Percentiles rank a stretch among this genome's conserved stretches.
Conservation (phyloP, 2,888 invertebrate genomes). For the Aphodius sticticus region DNA sequence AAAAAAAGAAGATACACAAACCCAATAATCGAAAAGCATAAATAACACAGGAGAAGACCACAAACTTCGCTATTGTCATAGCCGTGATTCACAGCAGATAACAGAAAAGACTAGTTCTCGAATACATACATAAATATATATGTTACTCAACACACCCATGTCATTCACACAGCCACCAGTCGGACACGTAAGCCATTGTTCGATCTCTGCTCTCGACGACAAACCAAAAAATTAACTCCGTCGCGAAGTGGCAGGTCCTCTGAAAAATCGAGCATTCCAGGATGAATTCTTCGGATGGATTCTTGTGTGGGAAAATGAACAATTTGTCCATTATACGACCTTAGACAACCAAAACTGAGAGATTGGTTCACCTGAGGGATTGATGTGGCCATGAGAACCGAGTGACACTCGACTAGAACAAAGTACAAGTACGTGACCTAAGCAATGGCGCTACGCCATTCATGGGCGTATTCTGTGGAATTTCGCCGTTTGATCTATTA, state of each 20-base stretch:
- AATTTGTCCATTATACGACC: not conserved
- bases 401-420: conserved; percentile 16
- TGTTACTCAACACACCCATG: not conserved
- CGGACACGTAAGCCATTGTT: not conserved
- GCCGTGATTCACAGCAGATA: not conserved
- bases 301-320: not conserved
- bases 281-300: not conserved
- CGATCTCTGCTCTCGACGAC: not conserved
- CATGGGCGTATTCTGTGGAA: not conserved
- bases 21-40: not conserved
- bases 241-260: not conserved
- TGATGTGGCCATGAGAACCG: not conserved
- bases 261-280: not conserved
- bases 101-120: not conserved
- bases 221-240: not conserved
- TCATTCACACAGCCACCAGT: not conserved
- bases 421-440: conserved; percentile 13
- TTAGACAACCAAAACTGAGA: not conserved
- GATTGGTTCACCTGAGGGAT: not conserved
- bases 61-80: not conserved
- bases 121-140: not conserved
- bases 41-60: not conserved
- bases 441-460: conserved; percentile 19
- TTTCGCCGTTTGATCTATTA: not conserved
- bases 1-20: not conserved